Conservation (phyloP, 2,113 vertebrate genomes). For the Daubentonia madagascariensis region DNA sequence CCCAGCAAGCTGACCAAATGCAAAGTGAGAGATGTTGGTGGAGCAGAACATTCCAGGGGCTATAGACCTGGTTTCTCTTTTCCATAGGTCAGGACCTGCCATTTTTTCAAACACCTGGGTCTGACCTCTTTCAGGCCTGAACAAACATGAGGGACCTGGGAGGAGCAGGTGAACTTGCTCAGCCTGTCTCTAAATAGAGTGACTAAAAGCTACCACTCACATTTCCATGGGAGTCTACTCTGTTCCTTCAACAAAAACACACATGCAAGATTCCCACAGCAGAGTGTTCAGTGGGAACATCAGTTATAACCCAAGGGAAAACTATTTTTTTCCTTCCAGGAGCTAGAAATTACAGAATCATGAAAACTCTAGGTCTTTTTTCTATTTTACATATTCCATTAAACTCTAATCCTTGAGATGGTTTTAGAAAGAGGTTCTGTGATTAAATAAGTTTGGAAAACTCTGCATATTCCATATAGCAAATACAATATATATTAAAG, state of each 20-base stretch:
- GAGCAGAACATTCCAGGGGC: neutral
- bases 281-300: neutral
- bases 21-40: neutral
- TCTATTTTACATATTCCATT: neutral
- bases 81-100: slow-evolving; percentile 14
- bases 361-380: neutral
- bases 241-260: neutral
- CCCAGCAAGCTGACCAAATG: neutral
- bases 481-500: neutral
- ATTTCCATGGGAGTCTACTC: neutral
- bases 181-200: slow-evolving; percentile 33
- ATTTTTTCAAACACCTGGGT: slow-evolving; percentile 55
- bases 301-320: neutral
- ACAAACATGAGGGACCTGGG: slow-evolving; percentile 48
- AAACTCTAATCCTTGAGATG: neutral
- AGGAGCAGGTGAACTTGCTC: slow-evolving; percentile 41
- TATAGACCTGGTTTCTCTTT: slow-evolving; percentile 24
- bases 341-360: slow-evolving; percentile 6
- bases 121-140: slow-evolving; percentile 60
- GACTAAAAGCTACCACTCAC: neutral
- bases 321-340: slow-evolving; percentile 7
- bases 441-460: neutral
- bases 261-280: neutral
- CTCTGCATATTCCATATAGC: neutral
- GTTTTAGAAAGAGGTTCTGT: neutral